Evolutionary conservation across 1,140 invertebrate species (phyloP).

Genomic region (Trichoplusia ni): DNA sequence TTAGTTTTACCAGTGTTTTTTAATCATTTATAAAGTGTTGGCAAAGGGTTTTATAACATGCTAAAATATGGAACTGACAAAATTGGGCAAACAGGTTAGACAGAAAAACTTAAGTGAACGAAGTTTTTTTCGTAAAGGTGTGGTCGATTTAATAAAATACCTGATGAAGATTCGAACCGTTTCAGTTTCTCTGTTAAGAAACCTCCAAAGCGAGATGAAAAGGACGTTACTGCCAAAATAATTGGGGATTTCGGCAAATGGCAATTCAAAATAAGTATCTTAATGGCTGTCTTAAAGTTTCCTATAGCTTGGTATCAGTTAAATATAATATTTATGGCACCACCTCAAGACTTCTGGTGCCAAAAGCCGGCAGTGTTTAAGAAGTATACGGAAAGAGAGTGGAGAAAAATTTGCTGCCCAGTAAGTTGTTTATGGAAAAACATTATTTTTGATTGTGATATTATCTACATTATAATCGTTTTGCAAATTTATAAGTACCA

Average conservation of each 20-base stretch:
- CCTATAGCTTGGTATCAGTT: slow-evolving; percentile 85
- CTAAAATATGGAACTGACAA: no score
- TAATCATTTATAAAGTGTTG: no score
- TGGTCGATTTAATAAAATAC: no score
- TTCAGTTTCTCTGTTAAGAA: not conserved
- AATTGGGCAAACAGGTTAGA: no score
- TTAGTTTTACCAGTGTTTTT: no score
- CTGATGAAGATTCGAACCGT: not conserved
- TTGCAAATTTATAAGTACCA: no score
- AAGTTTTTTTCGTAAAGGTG: no score
- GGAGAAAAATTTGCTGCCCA: slow-evolving; percentile 67
- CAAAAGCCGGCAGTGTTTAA: slow-evolving; percentile 57
- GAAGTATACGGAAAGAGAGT: slow-evolving; percentile 58
- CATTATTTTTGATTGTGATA: no score
- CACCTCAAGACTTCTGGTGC: slow-evolving; percentile 81
- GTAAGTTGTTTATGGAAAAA: slow-evolving; percentile 47
- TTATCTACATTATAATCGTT: no score
- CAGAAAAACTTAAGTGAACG: no score
- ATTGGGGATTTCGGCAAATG: slow-evolving; percentile 87
- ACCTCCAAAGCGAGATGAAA: slow-evolving; percentile 30
- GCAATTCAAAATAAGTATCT: slow-evolving; percentile 84
- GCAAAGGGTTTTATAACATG: no score
- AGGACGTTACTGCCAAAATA: slow-evolving; percentile 63
- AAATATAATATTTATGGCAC: slow-evolving; percentile 85
- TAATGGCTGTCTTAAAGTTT: slow-evolving; percentile 86